Evolutionary conservation across 2,113 vertebrate genomes (phyloP).

Genomic region (Scomber japonicus): DNA sequence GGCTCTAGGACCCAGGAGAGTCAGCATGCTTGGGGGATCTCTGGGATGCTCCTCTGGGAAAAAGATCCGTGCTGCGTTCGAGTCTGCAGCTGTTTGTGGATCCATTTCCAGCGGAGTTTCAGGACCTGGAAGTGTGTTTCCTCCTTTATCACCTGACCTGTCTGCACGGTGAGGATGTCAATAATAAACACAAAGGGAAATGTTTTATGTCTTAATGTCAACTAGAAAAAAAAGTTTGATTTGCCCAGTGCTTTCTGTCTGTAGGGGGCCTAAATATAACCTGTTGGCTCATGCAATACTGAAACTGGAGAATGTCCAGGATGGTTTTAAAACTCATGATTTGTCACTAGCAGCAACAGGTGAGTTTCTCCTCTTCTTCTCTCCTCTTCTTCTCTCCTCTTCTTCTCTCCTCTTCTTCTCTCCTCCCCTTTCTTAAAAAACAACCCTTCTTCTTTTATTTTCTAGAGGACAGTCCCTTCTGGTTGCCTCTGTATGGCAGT

Average conservation of each 20-base stretch:
- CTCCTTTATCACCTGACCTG: slow-evolving; percentile 47
- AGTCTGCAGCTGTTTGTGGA: slow-evolving; percentile 74
- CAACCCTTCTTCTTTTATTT: background rate
- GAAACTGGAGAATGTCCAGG: slow-evolving; percentile 84
- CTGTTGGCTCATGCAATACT: slow-evolving; percentile 88
- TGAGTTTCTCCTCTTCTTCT: slow-evolving; percentile 59
- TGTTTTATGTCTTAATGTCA: background rate
- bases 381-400: background rate
- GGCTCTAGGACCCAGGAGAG: slow-evolving; percentile 72
- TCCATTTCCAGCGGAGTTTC: slow-evolving; percentile 20
- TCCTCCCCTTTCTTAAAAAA: background rate
- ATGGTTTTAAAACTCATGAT: slow-evolving; percentile 91
- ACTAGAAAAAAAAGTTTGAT: background rate
- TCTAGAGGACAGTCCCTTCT: slow-evolving; percentile 88
- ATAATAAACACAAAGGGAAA: background rate
- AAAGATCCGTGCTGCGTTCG: slow-evolving; percentile 85
- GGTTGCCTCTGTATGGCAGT: slow-evolving; percentile 91
- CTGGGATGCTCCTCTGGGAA: slow-evolving; percentile 87
- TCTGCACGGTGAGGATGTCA: slow-evolving; percentile 58
- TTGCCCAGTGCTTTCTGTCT: slow-evolving; percentile 1
- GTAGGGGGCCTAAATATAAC: slow-evolving; percentile 89
- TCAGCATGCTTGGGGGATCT: slow-evolving; percentile 86
- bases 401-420: background rate
- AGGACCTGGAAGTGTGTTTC: slow-evolving; percentile 44
- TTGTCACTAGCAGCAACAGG: slow-evolving; percentile 84